Evolutionary conservation across 1,140 invertebrate species (phyloP).

Genomic region (Heliothis virescens): DNA sequence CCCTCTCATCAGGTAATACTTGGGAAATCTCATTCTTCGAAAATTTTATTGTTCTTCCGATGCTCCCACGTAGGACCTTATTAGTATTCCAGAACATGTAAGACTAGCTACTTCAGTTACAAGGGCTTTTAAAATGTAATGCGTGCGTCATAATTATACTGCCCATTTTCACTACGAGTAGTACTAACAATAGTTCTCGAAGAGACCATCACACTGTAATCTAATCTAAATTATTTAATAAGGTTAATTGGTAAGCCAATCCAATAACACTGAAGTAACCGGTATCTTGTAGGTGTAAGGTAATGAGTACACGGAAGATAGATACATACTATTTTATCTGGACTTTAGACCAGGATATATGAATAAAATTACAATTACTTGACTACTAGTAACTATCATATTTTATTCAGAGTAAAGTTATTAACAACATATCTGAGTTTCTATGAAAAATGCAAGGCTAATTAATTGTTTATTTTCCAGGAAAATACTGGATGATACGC

Average conservation of each 20-base stretch:
- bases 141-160: not conserved
- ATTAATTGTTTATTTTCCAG: constrained; percentile 67
- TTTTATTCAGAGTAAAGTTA: constrained; percentile 18
- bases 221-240: constrained; percentile 49
- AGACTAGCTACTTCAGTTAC: too few relatives aligned
- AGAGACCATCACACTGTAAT: constrained; percentile 41
- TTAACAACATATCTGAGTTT: not conserved
- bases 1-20: constrained; percentile 89
- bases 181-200: constrained; percentile 27
- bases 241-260: constrained; percentile 49
- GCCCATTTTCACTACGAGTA: constrained; percentile 14
- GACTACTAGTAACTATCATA: not conserved
- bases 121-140: constrained; percentile 15
- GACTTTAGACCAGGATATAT: constrained; percentile 35
- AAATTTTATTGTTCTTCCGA: too few relatives aligned
- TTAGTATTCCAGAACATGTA: too few relatives aligned
- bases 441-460: constrained; percentile 25
- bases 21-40: not conserved
- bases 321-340: constrained; percentile 16
- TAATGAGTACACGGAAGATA: constrained; percentile 36
- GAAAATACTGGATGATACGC: constrained; percentile 91
- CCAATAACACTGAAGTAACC: constrained; percentile 34
- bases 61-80: too few relatives aligned
- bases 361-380: constrained; percentile 21
- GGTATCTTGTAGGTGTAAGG: constrained; percentile 46